Percentiles rank a stretch among this genome's conserved stretches.
Evolutionary conservation across 1,140 invertebrate genomes (phyloP).

Genomic region (Musca vetustissima): DNA sequence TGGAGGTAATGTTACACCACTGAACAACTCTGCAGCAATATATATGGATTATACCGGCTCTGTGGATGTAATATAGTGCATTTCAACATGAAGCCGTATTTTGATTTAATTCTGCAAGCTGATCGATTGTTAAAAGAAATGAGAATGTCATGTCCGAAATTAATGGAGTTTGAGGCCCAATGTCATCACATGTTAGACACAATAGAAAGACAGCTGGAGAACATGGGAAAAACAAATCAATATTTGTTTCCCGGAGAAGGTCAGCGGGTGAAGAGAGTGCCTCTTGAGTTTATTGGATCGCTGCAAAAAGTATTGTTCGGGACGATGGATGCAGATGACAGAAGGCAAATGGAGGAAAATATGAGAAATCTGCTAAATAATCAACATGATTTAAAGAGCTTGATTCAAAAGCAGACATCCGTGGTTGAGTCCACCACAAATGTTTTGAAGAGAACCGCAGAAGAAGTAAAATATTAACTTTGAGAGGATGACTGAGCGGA

Average conservation of each 20-base stretch:
- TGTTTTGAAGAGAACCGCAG: conserved; percentile 13
- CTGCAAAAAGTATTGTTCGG: conserved; percentile 6
- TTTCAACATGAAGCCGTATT: background rate
- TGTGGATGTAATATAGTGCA: background rate
- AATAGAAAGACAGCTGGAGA: no score
- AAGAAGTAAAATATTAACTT: background rate
- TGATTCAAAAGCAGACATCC: background rate
- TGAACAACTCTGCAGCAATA: background rate
- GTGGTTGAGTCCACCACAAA: conserved; percentile 5
- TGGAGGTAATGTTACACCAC: background rate
- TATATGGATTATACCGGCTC: background rate
- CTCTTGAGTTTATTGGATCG: conserved; percentile 20
- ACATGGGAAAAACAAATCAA: no score
- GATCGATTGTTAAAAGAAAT: conserved; percentile 1
- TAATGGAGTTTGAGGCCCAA: no score
- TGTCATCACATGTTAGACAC: no score
- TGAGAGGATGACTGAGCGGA: background rate
- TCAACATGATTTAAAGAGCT: conserved; percentile 4
- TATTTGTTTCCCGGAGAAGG: no score
- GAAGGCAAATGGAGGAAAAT: conserved; percentile 13
- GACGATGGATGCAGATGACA: conserved; percentile 17
- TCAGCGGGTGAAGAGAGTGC: conserved; percentile 8
- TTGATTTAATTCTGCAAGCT: background rate
- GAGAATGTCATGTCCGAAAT: background rate
- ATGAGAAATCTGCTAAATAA: conserved; percentile 17